Evolutionary conservation across 2,888 invertebrate genomes (phyloP).

Genomic region (Limnephilus auricula): DNA sequence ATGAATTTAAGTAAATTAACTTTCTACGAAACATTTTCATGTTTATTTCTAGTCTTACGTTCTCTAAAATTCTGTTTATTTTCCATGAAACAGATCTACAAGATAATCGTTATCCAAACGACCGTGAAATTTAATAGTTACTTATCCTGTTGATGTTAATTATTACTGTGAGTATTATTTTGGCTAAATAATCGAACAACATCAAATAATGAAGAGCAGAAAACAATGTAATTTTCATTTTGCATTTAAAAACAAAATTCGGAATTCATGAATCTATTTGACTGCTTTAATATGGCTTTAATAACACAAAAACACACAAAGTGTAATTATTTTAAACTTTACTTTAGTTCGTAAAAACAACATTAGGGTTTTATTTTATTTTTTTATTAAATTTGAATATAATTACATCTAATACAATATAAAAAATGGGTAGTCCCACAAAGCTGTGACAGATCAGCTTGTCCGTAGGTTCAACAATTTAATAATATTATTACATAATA

Average conservation of each 20-base stretch:
- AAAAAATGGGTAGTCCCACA: too few species aligned
- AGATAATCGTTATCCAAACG: not conserved
- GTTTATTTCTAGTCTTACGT: not conserved
- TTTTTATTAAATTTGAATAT: too few species aligned
- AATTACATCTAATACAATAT: too few species aligned
- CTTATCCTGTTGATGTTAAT: not conserved
- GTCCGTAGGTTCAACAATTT: too few species aligned
- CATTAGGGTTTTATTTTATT: too few species aligned
- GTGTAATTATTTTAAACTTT: too few species aligned
- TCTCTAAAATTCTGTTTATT: not conserved
- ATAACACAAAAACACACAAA: too few species aligned
- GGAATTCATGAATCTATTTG: not conserved
- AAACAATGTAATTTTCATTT: not conserved
- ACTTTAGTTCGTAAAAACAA: too few species aligned
- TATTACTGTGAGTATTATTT: not conserved
- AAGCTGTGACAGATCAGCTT: too few species aligned
- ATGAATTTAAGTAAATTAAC: not conserved
- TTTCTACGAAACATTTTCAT: not conserved
- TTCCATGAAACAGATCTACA: not conserved
- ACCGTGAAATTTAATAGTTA: not conserved
- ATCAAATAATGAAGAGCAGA: not conserved
- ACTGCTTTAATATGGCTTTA: not conserved
- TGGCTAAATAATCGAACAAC: not conserved
- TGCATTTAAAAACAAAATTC: not conserved
- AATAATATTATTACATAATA: too few species aligned